phyloP scores from a whole-genome alignment of 2,797 vertebrate genomes.

The Trachops cirrhosus region DNA sequence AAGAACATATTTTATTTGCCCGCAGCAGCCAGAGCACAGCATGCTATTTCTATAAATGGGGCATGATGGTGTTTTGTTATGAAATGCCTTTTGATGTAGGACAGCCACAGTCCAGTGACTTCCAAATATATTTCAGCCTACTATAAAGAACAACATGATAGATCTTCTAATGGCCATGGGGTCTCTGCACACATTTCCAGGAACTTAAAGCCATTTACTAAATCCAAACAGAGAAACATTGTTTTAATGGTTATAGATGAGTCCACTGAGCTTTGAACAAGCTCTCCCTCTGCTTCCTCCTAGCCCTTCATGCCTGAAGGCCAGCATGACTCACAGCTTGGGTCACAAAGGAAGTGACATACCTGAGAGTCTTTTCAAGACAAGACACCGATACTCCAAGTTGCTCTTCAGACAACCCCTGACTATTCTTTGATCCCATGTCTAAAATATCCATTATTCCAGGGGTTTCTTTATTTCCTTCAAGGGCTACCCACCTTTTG shows the following conservation, averaged over 20 bases:
- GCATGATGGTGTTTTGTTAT: slow-evolving; percentile 78
- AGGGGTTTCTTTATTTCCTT: neutral
- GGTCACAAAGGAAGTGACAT: neutral
- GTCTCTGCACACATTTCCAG: slow-evolving; percentile 67
- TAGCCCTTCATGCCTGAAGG: neutral
- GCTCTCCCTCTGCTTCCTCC: neutral
- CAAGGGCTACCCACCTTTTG: neutral
- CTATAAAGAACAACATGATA: slow-evolving; percentile 78
- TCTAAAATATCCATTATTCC: neutral
- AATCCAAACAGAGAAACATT: slow-evolving; percentile 69
- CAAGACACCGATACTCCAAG: neutral
- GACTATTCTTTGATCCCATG: neutral
- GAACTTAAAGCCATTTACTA: slow-evolving; percentile 68
- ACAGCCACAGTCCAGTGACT: slow-evolving; percentile 69
- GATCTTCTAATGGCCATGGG: slow-evolving; percentile 63
- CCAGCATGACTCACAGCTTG: neutral
- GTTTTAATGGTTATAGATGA: slow-evolving; percentile 66
- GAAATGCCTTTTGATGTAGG: slow-evolving; percentile 80
- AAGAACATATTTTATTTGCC: slow-evolving; percentile 78
- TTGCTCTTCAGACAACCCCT: neutral
- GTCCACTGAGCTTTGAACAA: slow-evolving; percentile 49
- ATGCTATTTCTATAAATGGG: slow-evolving; percentile 81
- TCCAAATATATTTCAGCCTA: slow-evolving; percentile 79
- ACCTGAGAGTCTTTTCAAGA: neutral
- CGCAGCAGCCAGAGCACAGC: slow-evolving; percentile 69